Conservation (phyloP, 2,888 invertebrate genomes). For the Linhomoeus sp. region DNA sequence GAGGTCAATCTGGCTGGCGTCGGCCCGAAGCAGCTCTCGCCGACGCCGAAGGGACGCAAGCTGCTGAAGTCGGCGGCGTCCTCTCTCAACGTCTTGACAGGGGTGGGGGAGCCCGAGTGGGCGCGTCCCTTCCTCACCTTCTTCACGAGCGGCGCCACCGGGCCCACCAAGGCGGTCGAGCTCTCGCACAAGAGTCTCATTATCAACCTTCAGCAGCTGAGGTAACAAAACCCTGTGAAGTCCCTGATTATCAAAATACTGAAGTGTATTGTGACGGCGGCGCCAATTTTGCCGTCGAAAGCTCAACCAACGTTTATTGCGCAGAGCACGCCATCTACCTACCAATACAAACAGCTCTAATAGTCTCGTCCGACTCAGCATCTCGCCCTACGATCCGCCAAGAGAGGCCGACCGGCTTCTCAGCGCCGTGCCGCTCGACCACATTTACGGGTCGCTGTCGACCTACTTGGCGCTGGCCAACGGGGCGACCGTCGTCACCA, state of each 20-base stretch:
- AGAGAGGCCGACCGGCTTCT: constrained; percentile 7
- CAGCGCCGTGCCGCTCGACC: constrained; percentile 14
- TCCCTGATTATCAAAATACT: constrained; percentile 13
- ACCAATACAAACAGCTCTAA: too few species aligned
- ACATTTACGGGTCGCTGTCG: constrained; percentile 17
- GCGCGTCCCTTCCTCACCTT: constrained; percentile 13
- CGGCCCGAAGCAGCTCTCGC: too few species aligned
- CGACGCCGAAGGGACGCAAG: too few species aligned
- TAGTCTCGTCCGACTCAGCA: too few species aligned
- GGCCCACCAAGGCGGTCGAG: constrained; percentile 17
- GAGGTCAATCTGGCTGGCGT: too few species aligned
- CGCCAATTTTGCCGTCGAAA: too few species aligned
- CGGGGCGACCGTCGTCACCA: constrained; percentile 14
- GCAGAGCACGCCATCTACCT: too few species aligned
- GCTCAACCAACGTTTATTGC: too few species aligned
- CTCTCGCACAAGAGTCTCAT: constrained; percentile 16
- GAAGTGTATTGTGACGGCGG: too few species aligned
- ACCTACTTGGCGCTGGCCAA: constrained; percentile 18
- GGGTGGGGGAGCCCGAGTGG: too few species aligned
- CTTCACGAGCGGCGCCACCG: constrained; percentile 20
- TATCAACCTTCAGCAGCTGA: constrained; percentile 20
- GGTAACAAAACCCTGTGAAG: constrained; percentile 11
- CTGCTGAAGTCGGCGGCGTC: too few species aligned
- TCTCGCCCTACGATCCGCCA: background rate
- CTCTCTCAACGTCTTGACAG: too few species aligned